Base-by-base conservation (phyloP, 1,140 invertebrate genomes). In the Drosophila watanabei region DNA sequence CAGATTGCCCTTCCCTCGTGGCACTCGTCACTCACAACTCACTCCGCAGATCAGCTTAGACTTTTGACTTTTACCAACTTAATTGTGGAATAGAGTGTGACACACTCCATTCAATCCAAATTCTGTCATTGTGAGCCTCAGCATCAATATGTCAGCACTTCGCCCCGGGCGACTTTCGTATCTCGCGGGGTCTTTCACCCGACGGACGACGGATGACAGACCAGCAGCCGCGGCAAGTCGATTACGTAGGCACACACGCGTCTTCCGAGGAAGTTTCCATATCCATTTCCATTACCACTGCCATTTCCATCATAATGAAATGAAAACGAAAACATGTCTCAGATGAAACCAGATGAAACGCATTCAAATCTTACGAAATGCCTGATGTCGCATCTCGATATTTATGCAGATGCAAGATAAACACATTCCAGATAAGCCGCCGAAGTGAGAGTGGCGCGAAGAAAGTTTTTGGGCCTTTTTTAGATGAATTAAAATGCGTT, bases 351-450 rank as follows among this genome's bases (percentile, higher is more conserved):
- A 64, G 68, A 72, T 54, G 62, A 65, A 70, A 63, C 64, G 71
- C 39, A 68, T 80, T 64, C 52, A 78, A 70, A 73, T 56, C 72
- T 84, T 80, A 87, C 52, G 77, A 86, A 70, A 87, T 86, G 61
- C 48, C 57, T 24, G 72, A 54, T 79, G 76, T 79, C 65, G 69
- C 64, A 80, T 89, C 83, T 75, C 43, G 62, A 81, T 65, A 78
- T 70, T 79, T 75, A 60, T 71, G 59, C 65, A 89, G 72, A 81
- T 81, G 85, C 69, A 85, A 88, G 84, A 89, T 88, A 85, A 85
- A 88, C 73, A 80, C 66, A 73, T 72, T 60, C 58, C 66, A 72
- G 75, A 82, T 86, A 65, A 76, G 63, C 59, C 18, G 20, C 5
- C 57, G 30, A 72, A 84, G 85, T 81, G 86, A 88, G 86, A 88